Conservation (phyloP, 2,888 invertebrate species). For the Catocala nupta region DNA sequence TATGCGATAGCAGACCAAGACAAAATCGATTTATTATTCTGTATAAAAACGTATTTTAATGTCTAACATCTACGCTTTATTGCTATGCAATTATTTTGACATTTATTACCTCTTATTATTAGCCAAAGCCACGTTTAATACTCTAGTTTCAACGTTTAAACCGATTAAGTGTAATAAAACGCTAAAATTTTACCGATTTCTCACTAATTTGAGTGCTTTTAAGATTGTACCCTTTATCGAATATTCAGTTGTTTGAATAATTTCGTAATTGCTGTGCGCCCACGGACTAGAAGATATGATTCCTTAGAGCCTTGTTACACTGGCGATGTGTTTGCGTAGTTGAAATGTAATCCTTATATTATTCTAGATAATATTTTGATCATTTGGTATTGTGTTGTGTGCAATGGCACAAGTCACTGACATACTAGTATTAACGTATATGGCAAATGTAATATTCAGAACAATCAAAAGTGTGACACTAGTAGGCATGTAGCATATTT, state of each 20-base stretch:
- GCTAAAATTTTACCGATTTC: slow-evolving; percentile 47
- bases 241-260: slow-evolving; percentile 35
- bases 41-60: too few species aligned
- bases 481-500: too few species aligned
- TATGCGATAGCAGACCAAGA: too few species aligned
- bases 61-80: background rate
- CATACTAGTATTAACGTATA: too few species aligned
- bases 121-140: slow-evolving; percentile 4
- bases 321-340: too few species aligned
- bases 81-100: slow-evolving; percentile 1
- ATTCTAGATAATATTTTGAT: too few species aligned
- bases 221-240: slow-evolving; percentile 48
- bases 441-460: too few species aligned
- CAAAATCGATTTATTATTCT: too few species aligned
- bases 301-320: background rate
- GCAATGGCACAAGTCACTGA: too few species aligned
- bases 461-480: too few species aligned
- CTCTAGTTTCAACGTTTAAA: slow-evolving; percentile 14
- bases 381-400: too few species aligned
- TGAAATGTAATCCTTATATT: too few species aligned
- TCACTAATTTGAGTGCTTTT: slow-evolving; percentile 47
- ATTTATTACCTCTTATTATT: background rate
- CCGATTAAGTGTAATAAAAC: slow-evolving; percentile 60
- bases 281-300: slow-evolving; percentile 27
- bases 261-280: slow-evolving; percentile 42